These are phyloP conservation scores for Mesaphorura yosii DNA, from an alignment of 1,140 invertebrate species.

Conservation along the genomic window DNA sequence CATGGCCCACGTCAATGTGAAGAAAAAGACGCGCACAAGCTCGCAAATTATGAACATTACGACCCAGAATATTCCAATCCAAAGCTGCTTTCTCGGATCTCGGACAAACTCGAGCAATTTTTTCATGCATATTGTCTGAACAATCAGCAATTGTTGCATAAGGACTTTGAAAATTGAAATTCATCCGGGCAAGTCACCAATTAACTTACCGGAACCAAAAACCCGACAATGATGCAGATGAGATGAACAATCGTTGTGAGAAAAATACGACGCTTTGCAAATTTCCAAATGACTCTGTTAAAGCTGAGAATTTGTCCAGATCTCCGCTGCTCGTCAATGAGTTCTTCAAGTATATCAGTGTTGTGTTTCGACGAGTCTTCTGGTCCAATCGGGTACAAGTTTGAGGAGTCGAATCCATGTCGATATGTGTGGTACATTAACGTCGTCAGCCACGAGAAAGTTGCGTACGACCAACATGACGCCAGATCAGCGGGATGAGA, in stretches of 20 bases:
- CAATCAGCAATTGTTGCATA: slow-evolving; percentile 20
- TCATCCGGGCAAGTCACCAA: too few relatives aligned
- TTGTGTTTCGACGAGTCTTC: slow-evolving; percentile 44
- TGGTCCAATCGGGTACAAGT: slow-evolving; percentile 40
- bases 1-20: slow-evolving; percentile 49
- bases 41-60: slow-evolving; percentile 43
- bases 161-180: too few relatives aligned
- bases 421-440: slow-evolving; percentile 47
- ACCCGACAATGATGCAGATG: slow-evolving; percentile 45
- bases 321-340: slow-evolving; percentile 29
- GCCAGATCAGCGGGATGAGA: slow-evolving; percentile 38
- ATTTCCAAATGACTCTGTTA: slow-evolving; percentile 42
- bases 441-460: slow-evolving; percentile 47
- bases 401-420: slow-evolving; percentile 36
- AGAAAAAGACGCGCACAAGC: slow-evolving; percentile 44
- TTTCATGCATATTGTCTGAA: slow-evolving; percentile 47
- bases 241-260: slow-evolving; percentile 43
- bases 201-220: slow-evolving; percentile 49
- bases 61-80: slow-evolving; percentile 43
- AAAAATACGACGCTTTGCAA: slow-evolving; percentile 45
- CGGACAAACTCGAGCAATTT: slow-evolving; percentile 44
- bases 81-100: slow-evolving; percentile 34
- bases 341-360: slow-evolving; percentile 32
- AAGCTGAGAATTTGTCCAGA: slow-evolving; percentile 13
- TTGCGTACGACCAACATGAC: slow-evolving; percentile 45